Evolutionary conservation across 2,113 vertebrate species (phyloP), one percentile per base, ranked within the genome.

Genomic region (Bucco capensis): DNA sequence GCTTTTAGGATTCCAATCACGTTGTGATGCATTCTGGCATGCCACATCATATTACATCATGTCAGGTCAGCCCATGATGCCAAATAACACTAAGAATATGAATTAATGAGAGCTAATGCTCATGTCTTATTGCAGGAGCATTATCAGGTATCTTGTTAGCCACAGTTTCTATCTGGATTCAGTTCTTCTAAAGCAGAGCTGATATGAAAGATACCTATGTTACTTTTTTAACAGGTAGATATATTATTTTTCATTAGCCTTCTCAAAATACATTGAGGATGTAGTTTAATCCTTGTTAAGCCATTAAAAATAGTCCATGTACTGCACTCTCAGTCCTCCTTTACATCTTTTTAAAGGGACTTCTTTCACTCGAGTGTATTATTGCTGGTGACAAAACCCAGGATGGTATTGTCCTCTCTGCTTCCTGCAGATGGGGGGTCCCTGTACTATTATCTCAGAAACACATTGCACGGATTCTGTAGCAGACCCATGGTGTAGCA

Each of bases 41-140:
- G 93, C 42, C 90, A 96, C 81, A 74, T 88, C 85, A 73, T 88
- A 80, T 94, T 95, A 94, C 50, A 94, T 93, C 91, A 70, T 6
- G 5, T 91, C 1, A 2, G 62, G 65, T 77, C 86, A 88, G 64
- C 30, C 61, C 0, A 2, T 30, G 83, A 78, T 88, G 40, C 80
- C 14, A 30, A 81, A 44, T 72, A 92, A 50, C 38, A 33, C 71
- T 67, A 57, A 93, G 72, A 96, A 83, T 61, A 51, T 57, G 80
- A 91, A 83, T 95, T 96, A 85, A 80, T 81, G 78, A 89, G 71
- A 89, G 27, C n/a, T 89, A 89, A 94, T 49, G 50, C 64, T 88
- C 66, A 51, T 64, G 57, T 82, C 31, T 42, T 90, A 35, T 24
- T 86, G 58, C 30, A 17, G 58, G 50, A 91, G 56, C 37, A 10